Evolutionary conservation across 2,888 invertebrate species (phyloP).

Genomic region (Pandemis corylana): DNA sequence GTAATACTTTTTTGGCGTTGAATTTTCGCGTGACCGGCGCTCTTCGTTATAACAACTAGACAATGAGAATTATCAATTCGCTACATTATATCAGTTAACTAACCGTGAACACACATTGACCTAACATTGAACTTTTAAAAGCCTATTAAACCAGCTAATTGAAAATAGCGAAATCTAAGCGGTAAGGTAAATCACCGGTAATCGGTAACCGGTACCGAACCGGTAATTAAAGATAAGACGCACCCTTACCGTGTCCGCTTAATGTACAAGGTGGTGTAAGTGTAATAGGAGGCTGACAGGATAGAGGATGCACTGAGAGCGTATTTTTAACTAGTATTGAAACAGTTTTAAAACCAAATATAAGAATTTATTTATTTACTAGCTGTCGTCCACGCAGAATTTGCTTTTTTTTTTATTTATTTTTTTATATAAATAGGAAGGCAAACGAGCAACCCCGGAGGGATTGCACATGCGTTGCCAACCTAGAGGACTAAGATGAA

Average conservation of each 20-base stretch:
- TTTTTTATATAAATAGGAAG: too few species aligned
- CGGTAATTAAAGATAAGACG: slow-evolving; percentile 78
- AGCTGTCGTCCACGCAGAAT: too few species aligned
- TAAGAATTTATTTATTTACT: too few species aligned
- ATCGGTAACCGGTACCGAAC: slow-evolving; percentile 66
- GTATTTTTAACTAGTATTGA: neutral
- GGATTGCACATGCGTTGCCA: too few species aligned
- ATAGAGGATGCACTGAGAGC: slow-evolving; percentile 22
- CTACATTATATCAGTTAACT: neutral
- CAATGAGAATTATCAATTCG: neutral
- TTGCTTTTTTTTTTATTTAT: too few species aligned
- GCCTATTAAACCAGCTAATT: slow-evolving; percentile 47
- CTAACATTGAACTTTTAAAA: slow-evolving; percentile 34
- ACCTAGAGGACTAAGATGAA: too few species aligned
- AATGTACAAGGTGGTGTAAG: slow-evolving; percentile 63
- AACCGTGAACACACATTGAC: slow-evolving; percentile 15
- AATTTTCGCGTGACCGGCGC: too few species aligned
- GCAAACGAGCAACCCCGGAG: too few species aligned
- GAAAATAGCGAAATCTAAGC: slow-evolving; percentile 54
- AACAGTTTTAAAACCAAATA: too few species aligned
- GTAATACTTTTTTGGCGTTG: too few species aligned
- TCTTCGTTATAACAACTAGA: neutral
- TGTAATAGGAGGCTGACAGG: slow-evolving; percentile 22
- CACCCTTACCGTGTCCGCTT: slow-evolving; percentile 65
- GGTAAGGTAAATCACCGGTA: slow-evolving; percentile 70